Evolutionary conservation across 2,888 invertebrate genomes (phyloP).

Genomic region (Cheilosia scutellata): DNA sequence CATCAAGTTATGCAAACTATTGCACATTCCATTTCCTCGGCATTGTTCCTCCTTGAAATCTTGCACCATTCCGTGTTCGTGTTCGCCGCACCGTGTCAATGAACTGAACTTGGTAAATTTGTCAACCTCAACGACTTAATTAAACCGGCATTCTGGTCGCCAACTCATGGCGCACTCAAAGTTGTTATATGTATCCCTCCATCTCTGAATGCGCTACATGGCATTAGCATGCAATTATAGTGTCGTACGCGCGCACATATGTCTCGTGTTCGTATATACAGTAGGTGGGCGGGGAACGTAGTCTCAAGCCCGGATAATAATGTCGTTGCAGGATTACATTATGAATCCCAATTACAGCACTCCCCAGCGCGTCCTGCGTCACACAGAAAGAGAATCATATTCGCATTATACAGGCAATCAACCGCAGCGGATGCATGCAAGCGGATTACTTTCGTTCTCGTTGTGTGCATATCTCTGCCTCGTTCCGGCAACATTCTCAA

Average conservation of each 20-base stretch:
- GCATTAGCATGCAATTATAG: conserved; percentile 67
- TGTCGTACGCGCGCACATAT: conserved; percentile 56
- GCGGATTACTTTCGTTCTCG: conserved; percentile 43
- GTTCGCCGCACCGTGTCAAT: conserved; percentile 52
- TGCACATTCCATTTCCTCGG: conserved; percentile 15
- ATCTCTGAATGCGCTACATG: conserved; percentile 30
- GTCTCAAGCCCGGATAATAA: conserved; percentile 58
- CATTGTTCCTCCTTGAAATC: conserved; percentile 4
- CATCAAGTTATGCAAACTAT: conserved; percentile 20
- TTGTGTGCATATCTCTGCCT: conserved; percentile 5
- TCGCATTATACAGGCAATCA: conserved; percentile 52
- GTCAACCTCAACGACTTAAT: conserved; percentile 72
- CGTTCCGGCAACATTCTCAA: neutral
- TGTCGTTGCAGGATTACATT: conserved; percentile 45
- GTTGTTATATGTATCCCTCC: conserved; percentile 13
- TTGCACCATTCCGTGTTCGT: neutral
- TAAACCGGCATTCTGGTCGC: conserved; percentile 33
- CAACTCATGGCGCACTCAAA: neutral
- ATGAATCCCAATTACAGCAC: conserved; percentile 44
- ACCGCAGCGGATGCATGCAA: conserved; percentile 60
- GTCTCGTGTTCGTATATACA: neutral
- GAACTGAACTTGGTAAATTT: conserved; percentile 62
- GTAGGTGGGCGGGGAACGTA: conserved; percentile 37
- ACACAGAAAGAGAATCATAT: conserved; percentile 12
- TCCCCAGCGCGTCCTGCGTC: conserved; percentile 19